Percentiles rank a stretch among this genome's conserved stretches.
phyloP scores from a whole-genome alignment of 2,113 vertebrate genomes.

The Patagioenas fasciata region DNA sequence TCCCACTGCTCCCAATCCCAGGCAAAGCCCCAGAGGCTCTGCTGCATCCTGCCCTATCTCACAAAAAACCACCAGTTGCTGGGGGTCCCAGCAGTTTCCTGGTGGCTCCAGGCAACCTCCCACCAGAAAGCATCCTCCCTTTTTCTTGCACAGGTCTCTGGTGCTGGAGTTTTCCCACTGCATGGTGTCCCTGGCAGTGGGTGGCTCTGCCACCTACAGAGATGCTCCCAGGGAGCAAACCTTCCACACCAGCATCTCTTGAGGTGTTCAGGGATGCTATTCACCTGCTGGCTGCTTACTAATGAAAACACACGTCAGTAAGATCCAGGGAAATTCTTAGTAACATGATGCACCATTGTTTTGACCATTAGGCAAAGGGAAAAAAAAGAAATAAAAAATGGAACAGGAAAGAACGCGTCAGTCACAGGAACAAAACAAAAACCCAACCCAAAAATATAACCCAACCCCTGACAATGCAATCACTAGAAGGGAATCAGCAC shows the following conservation, averaged over 20 bases:
- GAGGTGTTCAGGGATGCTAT: background rate
- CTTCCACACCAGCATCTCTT: background rate
- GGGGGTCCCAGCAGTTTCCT: background rate
- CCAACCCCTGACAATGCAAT: slow-evolving; percentile 32
- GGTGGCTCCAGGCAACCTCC: background rate
- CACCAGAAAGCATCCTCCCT: rapidly evolving
- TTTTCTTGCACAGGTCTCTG: too few species aligned
- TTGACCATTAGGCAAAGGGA: slow-evolving; percentile 11
- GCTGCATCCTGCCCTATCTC: background rate
- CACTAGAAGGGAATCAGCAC: background rate
- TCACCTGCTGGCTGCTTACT: background rate
- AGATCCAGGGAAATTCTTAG: slow-evolving; percentile 28
- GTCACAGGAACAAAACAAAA: slow-evolving; percentile 29
- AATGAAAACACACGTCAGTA: background rate
- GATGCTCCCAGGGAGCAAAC: background rate
- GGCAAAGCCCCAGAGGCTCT: background rate
- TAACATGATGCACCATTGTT: slow-evolving; percentile 36
- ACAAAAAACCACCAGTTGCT: background rate
- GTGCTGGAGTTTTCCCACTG: background rate
- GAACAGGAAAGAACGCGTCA: slow-evolving; percentile 29
- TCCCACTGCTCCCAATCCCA: background rate
- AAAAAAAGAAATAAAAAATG: background rate
- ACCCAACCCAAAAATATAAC: background rate
- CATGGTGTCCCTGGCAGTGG: rapidly evolving
- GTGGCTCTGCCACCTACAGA: background rate